Evolutionary conservation across 2,888 invertebrate species (phyloP).

Genomic region (Spicauda simplicius): DNA sequence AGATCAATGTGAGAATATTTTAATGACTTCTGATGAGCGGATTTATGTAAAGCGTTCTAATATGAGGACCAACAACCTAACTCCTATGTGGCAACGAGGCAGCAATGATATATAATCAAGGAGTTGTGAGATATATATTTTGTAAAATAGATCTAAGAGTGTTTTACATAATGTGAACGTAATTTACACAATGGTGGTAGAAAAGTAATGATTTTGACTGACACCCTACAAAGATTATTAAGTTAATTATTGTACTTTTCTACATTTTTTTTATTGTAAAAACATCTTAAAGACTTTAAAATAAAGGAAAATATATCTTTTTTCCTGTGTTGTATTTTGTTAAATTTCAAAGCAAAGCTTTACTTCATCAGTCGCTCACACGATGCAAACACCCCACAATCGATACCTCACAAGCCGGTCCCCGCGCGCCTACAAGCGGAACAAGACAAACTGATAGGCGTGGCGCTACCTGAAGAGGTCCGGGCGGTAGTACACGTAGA

Average conservation of each 20-base stretch:
- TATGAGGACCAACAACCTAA: slow-evolving; percentile 10
- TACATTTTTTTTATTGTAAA: too few species aligned
- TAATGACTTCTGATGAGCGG: not conserved
- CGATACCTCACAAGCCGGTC: not conserved
- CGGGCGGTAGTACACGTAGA: slow-evolving; percentile 85
- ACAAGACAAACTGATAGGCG: slow-evolving; percentile 74
- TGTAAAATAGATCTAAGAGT: not conserved
- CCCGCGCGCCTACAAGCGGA: slow-evolving; percentile 56
- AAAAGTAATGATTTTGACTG: not conserved
- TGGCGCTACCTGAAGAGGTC: slow-evolving; percentile 73
- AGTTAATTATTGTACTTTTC: too few species aligned
- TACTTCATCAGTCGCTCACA: not conserved
- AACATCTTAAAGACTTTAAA: not conserved
- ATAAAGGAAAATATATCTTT: too few species aligned
- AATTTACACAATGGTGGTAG: not conserved
- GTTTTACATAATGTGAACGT: slow-evolving; percentile 8
- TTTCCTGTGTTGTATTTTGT: not conserved
- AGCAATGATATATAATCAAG: not conserved
- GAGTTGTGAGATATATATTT: not conserved
- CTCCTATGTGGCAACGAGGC: slow-evolving; percentile 15
- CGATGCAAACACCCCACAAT: not conserved
- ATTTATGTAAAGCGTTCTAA: too few species aligned
- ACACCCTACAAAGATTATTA: too few species aligned
- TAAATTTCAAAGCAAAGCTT: not conserved
- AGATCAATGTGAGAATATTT: not conserved